Evolutionary conservation across 2,113 vertebrate genomes (phyloP), one percentile per base, ranked within the genome.

Genomic region (Ancistrus triradiatus): DNA sequence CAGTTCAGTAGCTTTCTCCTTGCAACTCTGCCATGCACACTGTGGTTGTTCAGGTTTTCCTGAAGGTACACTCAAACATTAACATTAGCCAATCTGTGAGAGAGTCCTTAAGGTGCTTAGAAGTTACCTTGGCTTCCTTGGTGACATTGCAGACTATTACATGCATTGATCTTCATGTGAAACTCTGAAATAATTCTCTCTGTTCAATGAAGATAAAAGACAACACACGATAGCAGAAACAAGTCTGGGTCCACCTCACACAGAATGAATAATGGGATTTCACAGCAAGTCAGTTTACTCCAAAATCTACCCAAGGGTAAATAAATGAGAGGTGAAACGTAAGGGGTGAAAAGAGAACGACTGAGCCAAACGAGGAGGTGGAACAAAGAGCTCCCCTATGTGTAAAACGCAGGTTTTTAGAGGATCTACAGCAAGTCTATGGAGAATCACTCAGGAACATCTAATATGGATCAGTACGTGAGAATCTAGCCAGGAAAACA

Each of bases 151-250:
- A n/a, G n/a, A n/a, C n/a, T n/a, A n/a, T n/a, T n/a, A n/a, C n/a
- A 75, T 68, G 64, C 69, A 68, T 60, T 75, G 70, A 75, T 75
- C 73, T 60, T n/a, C n/a, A n/a, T n/a, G n/a, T n/a, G n/a, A n/a
- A n/a, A n/a, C n/a, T n/a, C n/a, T 46, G 18, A 73, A 59, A 68
- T 59, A 63, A 73, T 49, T 57, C 63, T 66, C 21, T 66, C 33
- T 28, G 43, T 58, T 43, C 53, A 42, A n/a, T 21, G 43, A 50
- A 42, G 37, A 31, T 18, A 66, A 66, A 50, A 52, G 21, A 19
- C 63, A 35, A 14, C 13, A 42, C 44, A 38, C 53, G 63, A 50
- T 40, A 19, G 52, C 4, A 38, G n/a, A 66, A 22, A 35, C 51
- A 53, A 21, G 63, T 48, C 27, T 15, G 19, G 17, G 31, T 14